Evolutionary conservation across 2,888 invertebrate genomes (phyloP), one percentile per base, ranked within the genome.

Genomic region (Beris chalybata): DNA sequence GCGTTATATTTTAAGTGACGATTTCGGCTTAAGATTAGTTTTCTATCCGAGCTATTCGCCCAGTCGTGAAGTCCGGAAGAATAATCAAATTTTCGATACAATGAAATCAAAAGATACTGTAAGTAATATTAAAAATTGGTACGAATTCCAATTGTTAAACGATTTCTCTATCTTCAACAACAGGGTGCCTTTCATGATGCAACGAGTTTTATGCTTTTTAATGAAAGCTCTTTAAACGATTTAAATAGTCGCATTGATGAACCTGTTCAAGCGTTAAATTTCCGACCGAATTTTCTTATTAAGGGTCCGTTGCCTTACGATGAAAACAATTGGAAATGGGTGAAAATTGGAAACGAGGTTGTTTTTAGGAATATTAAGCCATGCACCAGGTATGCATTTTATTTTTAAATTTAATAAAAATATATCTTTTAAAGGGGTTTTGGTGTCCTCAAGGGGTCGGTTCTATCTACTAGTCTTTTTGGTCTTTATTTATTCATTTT

Each of bases 261-360:
- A 56, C 78, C 82, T 30, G 84, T 87, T 0, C 76, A 78, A 6
- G 74, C 82, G n/a, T 79, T 81, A 15, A 81, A 84, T 67, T 90
- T 90, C 76, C 81, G 90, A 65, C 86, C 87, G 1, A 90, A 89
- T 77, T 87, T 90, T 72, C 81, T 89, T 6, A 78, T 90, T 4
- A 80, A 83, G 32, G 88, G 87, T 1, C 82, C 84, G 1, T 72
- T 77, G 22, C 76, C 87, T 0, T 86, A 83, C 71, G 87, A 84
- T 5, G 89, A 90, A 77, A 89, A 90, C 72, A 76, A 78, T 11
- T 90, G 89, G 88, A 84, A 85, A 68, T 89, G 85, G 79, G 76
- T 89, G 5, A 86, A 85, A 76, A 87, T 90, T 57, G 89, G 89
- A 5, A 73, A 75, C 12, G 80, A 85, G 5, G 84, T 85, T 11